Evolutionary conservation across 2,888 invertebrate genomes (phyloP).

Genomic region (Buathra laborator): DNA sequence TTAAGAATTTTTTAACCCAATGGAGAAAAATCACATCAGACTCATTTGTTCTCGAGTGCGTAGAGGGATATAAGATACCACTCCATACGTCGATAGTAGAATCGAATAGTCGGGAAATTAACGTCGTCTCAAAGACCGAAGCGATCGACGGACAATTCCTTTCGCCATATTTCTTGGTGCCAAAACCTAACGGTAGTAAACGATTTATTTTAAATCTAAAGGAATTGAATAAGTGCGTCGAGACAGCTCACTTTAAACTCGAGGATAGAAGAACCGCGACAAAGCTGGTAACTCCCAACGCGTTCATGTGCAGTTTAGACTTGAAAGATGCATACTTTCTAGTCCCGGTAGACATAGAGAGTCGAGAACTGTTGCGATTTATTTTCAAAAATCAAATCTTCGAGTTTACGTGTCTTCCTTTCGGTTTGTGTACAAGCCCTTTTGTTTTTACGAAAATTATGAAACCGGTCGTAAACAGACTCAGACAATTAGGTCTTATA

Average conservation of each 20-base stretch:
- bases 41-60: conserved; percentile 24
- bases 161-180: conserved; percentile 68
- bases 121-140: conserved; percentile 11
- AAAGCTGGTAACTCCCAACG: conserved; percentile 1
- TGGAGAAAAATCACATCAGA: conserved; percentile 47
- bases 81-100: conserved; percentile 4
- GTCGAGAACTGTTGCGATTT: conserved; percentile 10
- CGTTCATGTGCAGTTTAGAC: conserved; percentile 8
- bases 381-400: not conserved
- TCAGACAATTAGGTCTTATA: not conserved
- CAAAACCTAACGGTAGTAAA: conserved; percentile 69
- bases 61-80: conserved; percentile 45
- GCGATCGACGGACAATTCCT: conserved; percentile 66
- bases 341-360: not conserved
- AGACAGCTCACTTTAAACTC: conserved; percentile 73
- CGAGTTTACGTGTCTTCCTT: conserved; percentile 22
- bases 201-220: conserved; percentile 74
- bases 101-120: not conserved
- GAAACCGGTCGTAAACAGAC: conserved; percentile 26
- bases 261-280: conserved; percentile 71
- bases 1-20: conserved; percentile 21
- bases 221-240: conserved; percentile 69
- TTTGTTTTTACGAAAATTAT: conserved; percentile 24
- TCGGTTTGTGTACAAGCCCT: not conserved
- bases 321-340: conserved; percentile 24